phyloP scores from a whole-genome alignment of 2,888 invertebrate genomes.

The Limenitis arthemis region DNA sequence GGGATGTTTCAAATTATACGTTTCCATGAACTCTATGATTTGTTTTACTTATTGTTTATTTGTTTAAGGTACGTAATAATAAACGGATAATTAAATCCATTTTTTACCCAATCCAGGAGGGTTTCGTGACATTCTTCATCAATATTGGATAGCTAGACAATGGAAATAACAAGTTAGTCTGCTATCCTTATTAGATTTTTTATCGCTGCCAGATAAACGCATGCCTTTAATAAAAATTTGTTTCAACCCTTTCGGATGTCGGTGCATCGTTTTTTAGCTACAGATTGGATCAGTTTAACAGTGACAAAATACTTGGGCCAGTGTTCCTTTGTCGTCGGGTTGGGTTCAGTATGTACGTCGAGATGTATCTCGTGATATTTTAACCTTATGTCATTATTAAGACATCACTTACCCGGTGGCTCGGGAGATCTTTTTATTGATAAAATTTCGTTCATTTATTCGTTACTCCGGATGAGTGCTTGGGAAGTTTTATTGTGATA shows the following conservation, averaged over 20 bases:
- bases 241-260: constrained; percentile 51
- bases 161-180: constrained; percentile 46
- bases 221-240: constrained; percentile 51
- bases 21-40: constrained; percentile 36
- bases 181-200: constrained; percentile 40
- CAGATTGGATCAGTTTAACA: constrained; percentile 66
- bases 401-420: constrained; percentile 70
- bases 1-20: constrained; percentile 50
- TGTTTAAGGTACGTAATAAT: constrained; percentile 7
- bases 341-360: constrained; percentile 45
- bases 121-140: constrained; percentile 50
- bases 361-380: constrained; percentile 66
- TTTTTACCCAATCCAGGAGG: constrained; percentile 27
- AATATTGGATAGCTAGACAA: constrained; percentile 38
- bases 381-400: constrained; percentile 66
- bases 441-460: constrained; percentile 59
- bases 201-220: constrained; percentile 45
- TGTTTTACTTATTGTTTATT: constrained; percentile 31
- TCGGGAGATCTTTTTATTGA: constrained; percentile 50
- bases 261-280: constrained; percentile 43
- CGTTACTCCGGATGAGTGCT: constrained; percentile 41
- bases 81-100: constrained; percentile 8
- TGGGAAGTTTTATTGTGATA: constrained; percentile 27
- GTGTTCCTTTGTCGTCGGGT: constrained; percentile 58
- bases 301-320: constrained; percentile 66